Percentiles rank a stretch among this genome's conserved stretches.
Evolutionary conservation across 2,113 vertebrate species (phyloP).

Genomic region (Thinocorus orbignyianus): DNA sequence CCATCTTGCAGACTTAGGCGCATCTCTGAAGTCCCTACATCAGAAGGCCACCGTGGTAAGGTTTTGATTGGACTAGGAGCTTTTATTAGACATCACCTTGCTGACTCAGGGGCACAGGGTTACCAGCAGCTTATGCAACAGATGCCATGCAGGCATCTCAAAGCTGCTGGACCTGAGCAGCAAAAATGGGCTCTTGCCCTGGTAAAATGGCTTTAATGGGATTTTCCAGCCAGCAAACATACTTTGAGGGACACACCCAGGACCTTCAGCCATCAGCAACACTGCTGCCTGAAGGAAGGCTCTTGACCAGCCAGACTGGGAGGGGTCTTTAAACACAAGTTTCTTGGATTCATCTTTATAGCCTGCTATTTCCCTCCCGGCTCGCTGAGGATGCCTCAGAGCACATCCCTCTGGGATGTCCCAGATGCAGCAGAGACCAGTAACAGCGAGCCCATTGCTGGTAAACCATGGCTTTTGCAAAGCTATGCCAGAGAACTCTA

Average conservation of each 20-base stretch:
- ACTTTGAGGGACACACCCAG: not conserved
- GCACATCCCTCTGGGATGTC: not conserved
- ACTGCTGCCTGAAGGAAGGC: not conserved
- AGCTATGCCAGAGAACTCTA: not conserved
- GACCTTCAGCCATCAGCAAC: constrained; percentile 8
- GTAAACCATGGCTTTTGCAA: not conserved
- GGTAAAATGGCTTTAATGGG: not conserved
- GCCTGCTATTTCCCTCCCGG: not conserved
- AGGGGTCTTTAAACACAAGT: constrained; percentile 23
- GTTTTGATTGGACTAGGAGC: not conserved
- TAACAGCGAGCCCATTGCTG: not conserved
- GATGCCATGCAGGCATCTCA: not conserved
- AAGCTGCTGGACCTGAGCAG: not conserved
- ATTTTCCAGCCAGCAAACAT: constrained; percentile 8
- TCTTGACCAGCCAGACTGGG: not conserved
- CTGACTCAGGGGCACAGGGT: not conserved
- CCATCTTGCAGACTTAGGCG: not conserved
- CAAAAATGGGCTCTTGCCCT: not conserved
- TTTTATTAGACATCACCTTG: not conserved
- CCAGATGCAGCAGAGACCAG: not conserved
- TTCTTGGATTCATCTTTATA: constrained; percentile 2
- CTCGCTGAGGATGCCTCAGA: not conserved
- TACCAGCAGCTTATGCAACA: not conserved
- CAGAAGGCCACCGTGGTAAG: not conserved
- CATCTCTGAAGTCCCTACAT: not conserved